Evolutionary conservation across 2,113 vertebrate genomes (phyloP), one percentile per base, ranked within the genome.

Genomic region (Rhinolophus ferrumequinum): DNA sequence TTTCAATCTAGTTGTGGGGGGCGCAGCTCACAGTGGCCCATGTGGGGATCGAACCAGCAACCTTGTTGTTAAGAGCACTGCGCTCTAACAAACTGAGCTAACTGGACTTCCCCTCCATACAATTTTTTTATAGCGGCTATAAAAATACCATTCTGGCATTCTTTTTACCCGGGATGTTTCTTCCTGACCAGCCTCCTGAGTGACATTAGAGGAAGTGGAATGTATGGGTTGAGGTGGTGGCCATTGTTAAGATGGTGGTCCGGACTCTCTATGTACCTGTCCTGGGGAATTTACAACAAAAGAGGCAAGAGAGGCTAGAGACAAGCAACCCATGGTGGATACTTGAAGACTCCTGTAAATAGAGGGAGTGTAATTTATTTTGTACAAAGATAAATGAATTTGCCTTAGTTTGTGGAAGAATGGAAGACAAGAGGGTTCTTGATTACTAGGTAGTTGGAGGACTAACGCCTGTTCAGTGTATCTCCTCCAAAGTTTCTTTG

Each of bases 371-470:
- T 30, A 35, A 4, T 28, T 72, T 67, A 95, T 35, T 92, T 26
- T 19, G 8, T 75, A 84, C 76, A 28, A 90, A 88, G n/a, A 44
- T 47, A 85, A 85, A 88, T 80, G 1, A 82, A 77, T 90, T 91
- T 5, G 81, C 22, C 41, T 91, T 93, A 89, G 76, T 58, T 94
- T 96, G 60, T 93, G 79, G 83, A 90, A 93, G 44, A 94, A 9
- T 30, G 13, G 28, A 79, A 26, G 28, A 28, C 1, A 19, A 73
- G 7, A 18, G n/a, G 9, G 35, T 52, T 93, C 44, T 69, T 70
- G 21, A 56, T 73, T 35, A 52, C 50, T 44, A 16, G 56, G 30
- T 67, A 12, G 80, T 67, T n/a, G 75, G 62, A 92, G 35, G 30
- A 7, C 18, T 76, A 16, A 19, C n/a, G 58, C 56, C 54, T 86